A percentile compares a stretch with the other conserved stretches of the same genome.
Conservation (phyloP, 2,113 vertebrate species). For the Otocyon megalotis region DNA sequence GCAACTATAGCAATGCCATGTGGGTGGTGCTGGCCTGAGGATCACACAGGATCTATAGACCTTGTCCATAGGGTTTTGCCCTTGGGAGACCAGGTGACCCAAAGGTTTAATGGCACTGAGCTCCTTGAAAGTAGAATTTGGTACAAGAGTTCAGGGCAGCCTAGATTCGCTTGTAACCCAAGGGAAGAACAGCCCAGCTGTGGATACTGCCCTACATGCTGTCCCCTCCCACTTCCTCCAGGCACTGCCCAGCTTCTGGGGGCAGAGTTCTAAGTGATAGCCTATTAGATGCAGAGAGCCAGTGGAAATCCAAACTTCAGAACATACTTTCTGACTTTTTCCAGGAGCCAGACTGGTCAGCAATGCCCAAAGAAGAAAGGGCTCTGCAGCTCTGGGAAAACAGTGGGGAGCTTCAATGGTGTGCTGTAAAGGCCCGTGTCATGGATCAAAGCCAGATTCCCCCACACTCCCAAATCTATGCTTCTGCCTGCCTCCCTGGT, state of each 20-base stretch:
- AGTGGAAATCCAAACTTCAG: conserved; percentile 80
- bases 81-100: neutral
- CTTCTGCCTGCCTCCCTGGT: neutral
- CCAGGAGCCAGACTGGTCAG: conserved; percentile 83
- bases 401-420: conserved; percentile 86
- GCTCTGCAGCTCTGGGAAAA: conserved; percentile 77
- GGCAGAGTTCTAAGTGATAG: conserved; percentile 83
- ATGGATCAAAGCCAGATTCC: conserved; percentile 83
- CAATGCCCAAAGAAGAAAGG: conserved; percentile 86
- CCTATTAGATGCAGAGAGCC: conserved; percentile 83
- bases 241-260: conserved; percentile 78
- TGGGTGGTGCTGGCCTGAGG: neutral
- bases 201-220: neutral
- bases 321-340: conserved; percentile 70
- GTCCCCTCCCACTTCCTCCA: conserved; percentile 73
- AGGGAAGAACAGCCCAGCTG: neutral
- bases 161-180: neutral
- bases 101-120: neutral
- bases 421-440: conserved; percentile 85
- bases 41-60: neutral
- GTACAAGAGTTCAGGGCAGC: conserved; percentile 17
- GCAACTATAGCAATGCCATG: neutral
- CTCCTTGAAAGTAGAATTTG: neutral
- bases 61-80: neutral
- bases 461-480: conserved; percentile 52